Conservation (phyloP, 2,113 vertebrate genomes). For the Rhagologus leucostigma region DNA sequence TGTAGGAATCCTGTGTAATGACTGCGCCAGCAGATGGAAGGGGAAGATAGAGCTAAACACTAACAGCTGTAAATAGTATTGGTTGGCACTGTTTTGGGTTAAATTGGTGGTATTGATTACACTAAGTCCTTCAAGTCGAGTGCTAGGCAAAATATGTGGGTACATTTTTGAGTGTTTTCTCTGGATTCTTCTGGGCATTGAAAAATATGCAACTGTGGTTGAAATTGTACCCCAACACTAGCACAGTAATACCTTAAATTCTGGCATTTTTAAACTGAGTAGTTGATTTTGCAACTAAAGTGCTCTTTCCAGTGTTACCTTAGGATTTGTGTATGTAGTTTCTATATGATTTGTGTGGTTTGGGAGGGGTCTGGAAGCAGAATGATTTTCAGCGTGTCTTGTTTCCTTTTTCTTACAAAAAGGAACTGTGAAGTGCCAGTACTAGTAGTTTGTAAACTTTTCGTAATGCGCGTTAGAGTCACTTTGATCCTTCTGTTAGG, state of each 20-base stretch:
- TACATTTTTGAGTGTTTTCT: background rate
- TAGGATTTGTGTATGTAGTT: background rate
- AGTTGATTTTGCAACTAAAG: background rate
- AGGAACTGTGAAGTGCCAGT: background rate
- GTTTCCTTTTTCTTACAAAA: background rate
- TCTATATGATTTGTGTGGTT: background rate
- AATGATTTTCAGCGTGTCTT: background rate
- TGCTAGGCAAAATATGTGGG: background rate
- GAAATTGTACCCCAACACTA: background rate
- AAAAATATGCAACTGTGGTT: background rate
- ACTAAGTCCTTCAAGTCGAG: background rate
- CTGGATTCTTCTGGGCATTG: background rate
- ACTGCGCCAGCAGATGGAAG: background rate
- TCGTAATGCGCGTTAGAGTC: background rate
- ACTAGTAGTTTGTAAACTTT: background rate
- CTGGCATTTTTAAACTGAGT: background rate
- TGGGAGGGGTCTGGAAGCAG: background rate
- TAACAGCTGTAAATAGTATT: background rate
- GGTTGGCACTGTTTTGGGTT: background rate
- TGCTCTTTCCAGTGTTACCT: background rate
- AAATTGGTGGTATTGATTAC: background rate
- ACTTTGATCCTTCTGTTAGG: background rate
- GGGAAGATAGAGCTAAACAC: background rate
- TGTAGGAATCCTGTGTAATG: background rate
- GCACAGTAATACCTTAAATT: background rate